Conservation (phyloP, 35 echinoderm and acorn worm genomes). For the Ptychodera flava region DNA sequence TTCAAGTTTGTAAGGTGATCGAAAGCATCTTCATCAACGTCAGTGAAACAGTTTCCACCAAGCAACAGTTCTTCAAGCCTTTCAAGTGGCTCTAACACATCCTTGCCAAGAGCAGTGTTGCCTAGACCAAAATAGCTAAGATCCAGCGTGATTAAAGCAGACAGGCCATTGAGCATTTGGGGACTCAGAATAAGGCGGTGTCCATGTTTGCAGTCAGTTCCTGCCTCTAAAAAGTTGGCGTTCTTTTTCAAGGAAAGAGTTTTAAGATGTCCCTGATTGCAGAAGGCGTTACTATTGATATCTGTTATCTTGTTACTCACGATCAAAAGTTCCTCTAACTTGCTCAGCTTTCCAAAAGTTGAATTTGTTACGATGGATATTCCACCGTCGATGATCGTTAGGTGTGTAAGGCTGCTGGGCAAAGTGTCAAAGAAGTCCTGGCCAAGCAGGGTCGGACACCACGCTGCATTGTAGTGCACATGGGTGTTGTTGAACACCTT, state of each 20-base stretch:
- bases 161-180: not conserved
- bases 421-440: not conserved
- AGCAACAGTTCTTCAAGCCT: not conserved
- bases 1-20: not conserved
- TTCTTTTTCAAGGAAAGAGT: not conserved
- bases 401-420: not conserved
- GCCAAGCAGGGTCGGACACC: not conserved
- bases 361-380: not conserved
- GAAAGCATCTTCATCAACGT: not conserved
- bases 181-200: not conserved
- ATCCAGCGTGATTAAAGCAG: not conserved
- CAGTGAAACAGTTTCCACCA: not conserved
- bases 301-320: not conserved
- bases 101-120: not conserved
- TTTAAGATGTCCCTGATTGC: not conserved
- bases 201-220: not conserved
- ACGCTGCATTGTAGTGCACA: not conserved
- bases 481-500: not conserved
- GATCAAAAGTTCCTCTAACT: not conserved
- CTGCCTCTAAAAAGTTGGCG: not conserved
- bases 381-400: not conserved
- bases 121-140: not conserved
- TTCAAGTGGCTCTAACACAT: not conserved
- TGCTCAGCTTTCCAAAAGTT: not conserved
- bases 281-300: not conserved